Conservation (phyloP, 2,113 vertebrate species). For the Phrynosoma platyrhinos region DNA sequence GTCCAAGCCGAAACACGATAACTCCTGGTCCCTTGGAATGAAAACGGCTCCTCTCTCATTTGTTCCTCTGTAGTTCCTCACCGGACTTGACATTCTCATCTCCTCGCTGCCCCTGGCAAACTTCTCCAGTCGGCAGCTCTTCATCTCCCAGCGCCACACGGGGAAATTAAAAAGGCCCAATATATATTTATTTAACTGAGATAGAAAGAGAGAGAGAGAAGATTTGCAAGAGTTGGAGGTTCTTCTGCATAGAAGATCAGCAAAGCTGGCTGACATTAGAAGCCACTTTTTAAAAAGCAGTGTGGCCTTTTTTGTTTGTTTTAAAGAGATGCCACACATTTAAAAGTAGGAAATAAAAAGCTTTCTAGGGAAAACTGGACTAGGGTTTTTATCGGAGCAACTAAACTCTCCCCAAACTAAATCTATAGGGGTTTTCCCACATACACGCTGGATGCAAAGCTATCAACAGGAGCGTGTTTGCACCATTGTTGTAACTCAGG, state of each 20-base stretch:
- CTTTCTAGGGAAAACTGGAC: background rate
- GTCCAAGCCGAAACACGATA: slow-evolving; percentile 34
- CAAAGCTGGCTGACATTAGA: background rate
- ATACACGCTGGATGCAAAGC: too few relatives aligned
- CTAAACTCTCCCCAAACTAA: too few relatives aligned
- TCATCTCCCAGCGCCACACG: slow-evolving; percentile 63
- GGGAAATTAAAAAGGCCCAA: slow-evolving; percentile 67
- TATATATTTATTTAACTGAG: slow-evolving; percentile 67
- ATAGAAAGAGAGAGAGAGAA: background rate
- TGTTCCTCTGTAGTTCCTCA: slow-evolving; percentile 66
- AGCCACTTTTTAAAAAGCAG: too few relatives aligned
- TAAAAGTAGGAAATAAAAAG: background rate
- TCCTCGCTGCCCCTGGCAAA: slow-evolving; percentile 63
- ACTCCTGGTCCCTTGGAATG: slow-evolving; percentile 27
- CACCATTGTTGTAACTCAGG: too few relatives aligned
- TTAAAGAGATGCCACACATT: background rate
- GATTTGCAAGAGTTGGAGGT: slow-evolving; percentile 17
- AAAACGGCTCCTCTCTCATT: slow-evolving; percentile 42
- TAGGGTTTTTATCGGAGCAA: background rate
- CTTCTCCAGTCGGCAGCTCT: slow-evolving; percentile 48
- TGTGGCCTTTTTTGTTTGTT: too few relatives aligned
- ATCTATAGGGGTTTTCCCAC: too few relatives aligned
- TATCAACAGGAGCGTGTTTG: too few relatives aligned
- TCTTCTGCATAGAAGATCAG: fast-evolving
- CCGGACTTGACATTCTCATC: slow-evolving; percentile 71